Evolutionary conservation across 2,113 vertebrate species (phyloP), one percentile per base, ranked within the genome.

Genomic region (Cyanoderma ruficeps): DNA sequence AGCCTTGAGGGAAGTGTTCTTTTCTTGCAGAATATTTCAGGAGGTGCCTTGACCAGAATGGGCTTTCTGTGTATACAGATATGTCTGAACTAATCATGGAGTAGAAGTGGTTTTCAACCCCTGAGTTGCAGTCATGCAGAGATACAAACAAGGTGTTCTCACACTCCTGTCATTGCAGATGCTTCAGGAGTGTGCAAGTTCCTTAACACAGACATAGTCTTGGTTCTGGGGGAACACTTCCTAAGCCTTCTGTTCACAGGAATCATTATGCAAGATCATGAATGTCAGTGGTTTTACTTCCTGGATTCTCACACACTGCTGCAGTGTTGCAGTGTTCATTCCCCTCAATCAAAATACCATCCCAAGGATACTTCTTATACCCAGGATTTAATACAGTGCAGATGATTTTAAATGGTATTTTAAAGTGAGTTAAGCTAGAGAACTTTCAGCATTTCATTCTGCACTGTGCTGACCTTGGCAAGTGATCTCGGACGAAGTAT

Each of bases 101-200:
- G 44, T 7, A 56, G 23, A 63, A 65, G 35, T 13, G 33, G 8
- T 56, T 91, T 87, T 41, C 57, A 87, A 76, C 25, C 19, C 41
- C 9, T 21, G 49, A 19, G 6, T 0, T 20, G 39, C 4, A 0
- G 35, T 53, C 0, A 0, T 59, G 42, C 52, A 23, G 25, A 21
- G 46, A 22, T 52, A 56, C 30, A 59, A 70, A 83, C 14, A 31
- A 64, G 33, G 23, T 44, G 9, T 76, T 76, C 0, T 3, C 63
- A 22, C 15, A 9, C 27, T 46, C 13, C n/a, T 42, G 49, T 49
- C 17, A 20, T 44, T 78, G 35, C 30, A 77, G 37, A 19, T 47
- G 46, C n/a, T 92, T 41, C 74, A 85, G 50, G 37, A 71, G 7
- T 9, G 8, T 31, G 10, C 13, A 59, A 55, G 47, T 42, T 37